Conservation (phyloP, 2,113 vertebrate genomes). For the Platichthys stellatus region DNA sequence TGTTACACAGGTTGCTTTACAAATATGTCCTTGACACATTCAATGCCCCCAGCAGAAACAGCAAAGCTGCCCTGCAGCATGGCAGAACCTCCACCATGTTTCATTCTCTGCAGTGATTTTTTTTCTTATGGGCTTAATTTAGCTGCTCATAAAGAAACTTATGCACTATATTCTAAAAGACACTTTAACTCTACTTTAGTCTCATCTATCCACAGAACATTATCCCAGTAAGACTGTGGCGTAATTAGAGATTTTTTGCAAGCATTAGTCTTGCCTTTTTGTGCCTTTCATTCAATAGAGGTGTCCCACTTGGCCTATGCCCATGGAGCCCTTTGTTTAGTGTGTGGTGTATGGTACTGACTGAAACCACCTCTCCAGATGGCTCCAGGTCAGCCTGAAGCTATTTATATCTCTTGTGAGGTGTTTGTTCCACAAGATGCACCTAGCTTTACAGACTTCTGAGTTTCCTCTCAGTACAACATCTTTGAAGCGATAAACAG, state of each 20-base stretch:
- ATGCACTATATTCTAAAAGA: not conserved
- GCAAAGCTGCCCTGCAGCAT: too few relatives aligned
- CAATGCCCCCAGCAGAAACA: too few relatives aligned
- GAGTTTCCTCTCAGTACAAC: not conserved
- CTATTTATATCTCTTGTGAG: not conserved
- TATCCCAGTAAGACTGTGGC: not conserved
- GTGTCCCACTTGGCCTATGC: not conserved
- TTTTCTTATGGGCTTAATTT: too few relatives aligned
- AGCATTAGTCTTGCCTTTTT: not conserved
- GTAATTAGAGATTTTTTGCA: not conserved
- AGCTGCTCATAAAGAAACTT: not conserved
- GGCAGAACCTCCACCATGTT: not conserved
- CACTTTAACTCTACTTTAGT: not conserved
- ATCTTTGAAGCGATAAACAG: not conserved
- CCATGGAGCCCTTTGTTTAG: not conserved
- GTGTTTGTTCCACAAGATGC: not conserved
- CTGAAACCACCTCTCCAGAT: not conserved
- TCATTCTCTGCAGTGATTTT: not conserved
- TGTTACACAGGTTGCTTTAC: not conserved
- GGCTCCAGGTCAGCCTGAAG: not conserved
- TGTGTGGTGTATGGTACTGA: not conserved
- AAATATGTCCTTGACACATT: not conserved
- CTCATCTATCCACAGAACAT: not conserved
- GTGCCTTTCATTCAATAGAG: not conserved
- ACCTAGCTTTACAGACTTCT: not conserved